Percentiles rank a stretch among this genome's conserved stretches.
Conservation (phyloP, 2,888 invertebrate genomes). For the Notocelia uddmanniana region DNA sequence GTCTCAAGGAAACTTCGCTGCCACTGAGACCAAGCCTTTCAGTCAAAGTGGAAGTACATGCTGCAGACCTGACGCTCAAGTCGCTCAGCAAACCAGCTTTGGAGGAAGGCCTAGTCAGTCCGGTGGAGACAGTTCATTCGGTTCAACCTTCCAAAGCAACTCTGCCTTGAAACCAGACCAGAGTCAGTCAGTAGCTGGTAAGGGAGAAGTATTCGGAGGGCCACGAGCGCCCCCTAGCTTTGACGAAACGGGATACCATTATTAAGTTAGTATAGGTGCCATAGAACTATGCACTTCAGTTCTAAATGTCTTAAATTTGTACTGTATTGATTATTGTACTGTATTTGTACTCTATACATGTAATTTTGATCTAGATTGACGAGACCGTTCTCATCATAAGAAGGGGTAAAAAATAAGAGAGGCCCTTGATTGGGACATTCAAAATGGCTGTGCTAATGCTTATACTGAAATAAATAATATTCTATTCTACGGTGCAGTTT, state of each 20-base stretch:
- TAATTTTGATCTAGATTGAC: background rate
- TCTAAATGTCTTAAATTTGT: conserved; percentile 9
- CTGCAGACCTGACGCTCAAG: conserved; percentile 8
- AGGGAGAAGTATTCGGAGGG: conserved; percentile 70
- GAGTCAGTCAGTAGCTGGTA: conserved; percentile 56
- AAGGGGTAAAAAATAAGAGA: background rate
- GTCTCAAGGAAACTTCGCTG: conserved; percentile 17
- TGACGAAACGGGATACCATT: conserved; percentile 76
- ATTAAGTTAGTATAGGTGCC: conserved; percentile 59
- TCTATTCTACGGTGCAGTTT: background rate
- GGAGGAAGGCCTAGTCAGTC: conserved; percentile 31
- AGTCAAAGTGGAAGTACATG: conserved; percentile 32
- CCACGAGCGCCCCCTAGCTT: conserved; percentile 71
- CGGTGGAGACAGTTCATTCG: conserved; percentile 40
- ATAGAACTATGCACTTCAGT: conserved; percentile 33
- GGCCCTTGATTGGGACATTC: no score
- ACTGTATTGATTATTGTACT: background rate
- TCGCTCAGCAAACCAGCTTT: conserved; percentile 20
- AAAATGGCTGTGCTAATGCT: no score
- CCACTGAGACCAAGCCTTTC: conserved; percentile 23
- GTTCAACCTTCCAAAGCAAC: conserved; percentile 49
- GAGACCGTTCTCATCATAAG: background rate
- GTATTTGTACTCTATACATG: no score
- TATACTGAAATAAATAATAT: no score
- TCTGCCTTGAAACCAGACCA: conserved; percentile 49